phyloP scores from a whole-genome alignment of 2,797 vertebrate species.

The Enteromius viviparus region DNA sequence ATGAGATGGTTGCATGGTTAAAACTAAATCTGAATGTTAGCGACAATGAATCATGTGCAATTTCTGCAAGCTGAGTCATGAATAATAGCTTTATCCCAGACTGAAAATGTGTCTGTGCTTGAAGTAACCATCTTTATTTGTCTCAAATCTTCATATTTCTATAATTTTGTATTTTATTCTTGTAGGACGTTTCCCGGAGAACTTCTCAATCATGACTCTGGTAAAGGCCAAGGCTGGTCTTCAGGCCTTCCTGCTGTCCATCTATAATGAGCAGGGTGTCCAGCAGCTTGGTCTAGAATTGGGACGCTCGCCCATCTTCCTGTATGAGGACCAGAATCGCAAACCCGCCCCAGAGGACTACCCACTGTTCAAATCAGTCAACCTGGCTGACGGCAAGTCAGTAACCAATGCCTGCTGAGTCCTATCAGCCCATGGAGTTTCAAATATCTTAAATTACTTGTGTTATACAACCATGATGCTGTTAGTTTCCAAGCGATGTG shows the following conservation, averaged over 20 bases:
- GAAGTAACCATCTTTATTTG: conserved; percentile 12
- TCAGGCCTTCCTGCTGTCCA: conserved; percentile 87
- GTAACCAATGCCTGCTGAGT: conserved; percentile 70
- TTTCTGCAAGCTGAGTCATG: conserved; percentile 57
- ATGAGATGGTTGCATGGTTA: conserved; percentile 33
- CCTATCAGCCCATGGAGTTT: conserved; percentile 35
- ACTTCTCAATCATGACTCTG: conserved; percentile 89
- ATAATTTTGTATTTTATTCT: background rate
- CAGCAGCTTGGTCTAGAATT: conserved; percentile 90
- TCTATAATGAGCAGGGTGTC: conserved; percentile 87
- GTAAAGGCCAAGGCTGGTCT: conserved; percentile 84
- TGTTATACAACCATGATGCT: background rate
- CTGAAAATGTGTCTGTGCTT: conserved; percentile 47
- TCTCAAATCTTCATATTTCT: background rate
- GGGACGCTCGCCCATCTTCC: conserved; percentile 86
- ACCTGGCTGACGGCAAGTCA: conserved; percentile 88
- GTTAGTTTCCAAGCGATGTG: background rate
- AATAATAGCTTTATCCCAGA: conserved; percentile 1
- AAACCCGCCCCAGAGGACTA: conserved; percentile 85
- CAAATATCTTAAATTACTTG: background rate
- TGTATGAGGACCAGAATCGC: conserved; percentile 89
- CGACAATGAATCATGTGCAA: conserved; percentile 39
- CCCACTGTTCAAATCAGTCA: conserved; percentile 87
- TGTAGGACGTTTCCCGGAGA: conserved; percentile 86
- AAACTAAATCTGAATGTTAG: background rate